These are phyloP conservation scores for Syrrhaptes paradoxus DNA, from an alignment of 2,113 vertebrate genomes.

Conservation along the genomic window DNA sequence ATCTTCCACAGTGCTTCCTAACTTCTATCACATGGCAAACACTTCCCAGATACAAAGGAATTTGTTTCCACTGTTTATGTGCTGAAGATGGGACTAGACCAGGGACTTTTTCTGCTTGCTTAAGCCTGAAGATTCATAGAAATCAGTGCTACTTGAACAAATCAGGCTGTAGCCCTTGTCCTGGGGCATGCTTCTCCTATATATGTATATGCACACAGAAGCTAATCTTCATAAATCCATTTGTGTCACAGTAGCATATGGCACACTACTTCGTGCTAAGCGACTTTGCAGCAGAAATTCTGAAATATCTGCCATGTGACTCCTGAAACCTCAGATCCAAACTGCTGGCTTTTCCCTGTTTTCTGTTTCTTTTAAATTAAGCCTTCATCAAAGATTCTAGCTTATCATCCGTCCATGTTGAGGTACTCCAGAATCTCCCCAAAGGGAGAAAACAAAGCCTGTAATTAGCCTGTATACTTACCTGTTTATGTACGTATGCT, in stretches of 20 bases:
- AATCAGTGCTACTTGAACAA: neutral
- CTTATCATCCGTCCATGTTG: neutral
- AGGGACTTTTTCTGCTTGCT: neutral
- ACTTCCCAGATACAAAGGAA: neutral
- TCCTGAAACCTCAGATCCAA: neutral
- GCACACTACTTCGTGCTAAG: neutral
- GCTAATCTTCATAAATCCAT: neutral
- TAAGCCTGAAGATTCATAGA: neutral
- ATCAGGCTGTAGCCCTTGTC: neutral
- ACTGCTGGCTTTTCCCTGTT: neutral
- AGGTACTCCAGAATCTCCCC: neutral
- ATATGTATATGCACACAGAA: neutral
- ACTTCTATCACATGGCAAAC: neutral
- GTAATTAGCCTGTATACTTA: neutral
- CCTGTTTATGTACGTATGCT: neutral
- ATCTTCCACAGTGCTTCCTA: neutral
- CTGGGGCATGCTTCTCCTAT: neutral
- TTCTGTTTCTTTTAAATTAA: neutral
- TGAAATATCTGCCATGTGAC: neutral
- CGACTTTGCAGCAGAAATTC: neutral
- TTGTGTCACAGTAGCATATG: neutral
- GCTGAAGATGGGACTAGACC: neutral
- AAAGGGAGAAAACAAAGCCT: neutral
- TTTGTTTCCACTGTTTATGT: neutral
- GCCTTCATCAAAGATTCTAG: neutral